Evolutionary conservation across 2,888 invertebrate genomes (phyloP), one percentile per base, ranked within the genome.

Genomic region (Cephus pygmeus): DNA sequence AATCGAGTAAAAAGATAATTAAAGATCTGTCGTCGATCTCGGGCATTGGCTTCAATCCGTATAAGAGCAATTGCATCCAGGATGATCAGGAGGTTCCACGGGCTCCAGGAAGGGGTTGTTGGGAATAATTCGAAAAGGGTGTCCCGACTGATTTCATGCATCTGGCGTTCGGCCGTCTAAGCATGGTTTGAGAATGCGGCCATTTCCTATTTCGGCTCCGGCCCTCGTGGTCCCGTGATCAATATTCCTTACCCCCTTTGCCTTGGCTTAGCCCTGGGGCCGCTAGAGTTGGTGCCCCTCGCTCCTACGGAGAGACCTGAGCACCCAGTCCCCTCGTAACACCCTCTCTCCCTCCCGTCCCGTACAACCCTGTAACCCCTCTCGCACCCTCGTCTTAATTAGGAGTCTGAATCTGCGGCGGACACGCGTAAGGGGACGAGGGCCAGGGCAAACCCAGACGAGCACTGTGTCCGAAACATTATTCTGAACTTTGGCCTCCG

Each of bases 321-420:
- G 56, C 78, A 75, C 81, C 78, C 79, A 77, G 76, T 73, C 73
- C 76, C 68, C 76, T 73, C 76, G 34, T 78, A 69, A 74, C 34
- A 12, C 69, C 69, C 71, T 68, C 36, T 4, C 40, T 4, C 34
- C 56, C 73, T 35, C 77, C 30, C 73, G 36, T 56, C 73, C 15
- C 76, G 30, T 73, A 34, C 9, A 35, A 34, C 88, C 86, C 85
- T 85, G 86, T 85, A 87, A 86, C 87, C 89, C 89, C 90, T 88
- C 90, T 90, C 90, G 90, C 93, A 93, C 94, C 95, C 94, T 94
- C 93, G 94, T 95, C 95, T 95, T 95, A 95, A 95, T 95, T 95
- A 95, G 95, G 95, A 95, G 94, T 95, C 94, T 94, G 95, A 95
- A 95, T 95, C 95, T 95, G 95, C 93, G 94, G 95, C 95, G 95